Percentiles rank a stretch among this genome's conserved stretches.
Conservation (phyloP, 2,113 vertebrate genomes). For the Aphelocoma coerulescens region DNA sequence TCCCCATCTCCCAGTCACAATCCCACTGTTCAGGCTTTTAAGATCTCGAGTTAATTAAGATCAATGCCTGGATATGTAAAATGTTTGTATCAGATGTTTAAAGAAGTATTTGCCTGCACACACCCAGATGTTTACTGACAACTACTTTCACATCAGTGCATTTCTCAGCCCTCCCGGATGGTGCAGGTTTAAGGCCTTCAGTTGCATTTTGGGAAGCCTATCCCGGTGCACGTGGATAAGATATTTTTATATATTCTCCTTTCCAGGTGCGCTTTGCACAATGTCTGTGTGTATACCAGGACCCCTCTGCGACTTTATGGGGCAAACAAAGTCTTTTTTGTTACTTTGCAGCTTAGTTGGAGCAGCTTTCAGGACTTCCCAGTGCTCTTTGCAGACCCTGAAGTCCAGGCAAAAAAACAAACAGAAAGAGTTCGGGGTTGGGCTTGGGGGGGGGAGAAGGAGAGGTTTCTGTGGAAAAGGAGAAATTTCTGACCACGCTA, state of each 20-base stretch:
- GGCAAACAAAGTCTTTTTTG: slow-evolving; percentile 49
- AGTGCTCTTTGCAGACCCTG: background rate
- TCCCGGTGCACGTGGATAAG: fast-evolving
- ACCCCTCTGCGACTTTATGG: fast-evolving
- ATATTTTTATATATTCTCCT: background rate
- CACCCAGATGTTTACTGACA: background rate
- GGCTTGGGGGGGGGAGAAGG: background rate
- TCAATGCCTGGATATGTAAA: background rate
- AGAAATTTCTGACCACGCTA: slow-evolving; percentile 38
- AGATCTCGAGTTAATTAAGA: background rate
- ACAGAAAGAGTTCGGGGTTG: background rate
- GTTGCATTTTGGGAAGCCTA: background rate
- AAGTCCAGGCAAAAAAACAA: slow-evolving; percentile 30
- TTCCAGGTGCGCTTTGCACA: background rate
- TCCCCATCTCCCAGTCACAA: background rate
- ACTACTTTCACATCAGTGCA: background rate
- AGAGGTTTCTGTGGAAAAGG: background rate
- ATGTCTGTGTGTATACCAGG: background rate
- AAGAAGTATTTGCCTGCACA: background rate
- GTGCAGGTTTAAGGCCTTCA: background rate
- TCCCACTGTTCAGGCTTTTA: background rate
- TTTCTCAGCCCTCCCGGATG: background rate
- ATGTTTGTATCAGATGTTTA: fast-evolving
- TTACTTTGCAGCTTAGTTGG: background rate
- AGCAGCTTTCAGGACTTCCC: background rate